Evolutionary conservation across 2,888 invertebrate genomes (phyloP), one percentile per base, ranked within the genome.

Genomic region (Epinotia brunnichana): DNA sequence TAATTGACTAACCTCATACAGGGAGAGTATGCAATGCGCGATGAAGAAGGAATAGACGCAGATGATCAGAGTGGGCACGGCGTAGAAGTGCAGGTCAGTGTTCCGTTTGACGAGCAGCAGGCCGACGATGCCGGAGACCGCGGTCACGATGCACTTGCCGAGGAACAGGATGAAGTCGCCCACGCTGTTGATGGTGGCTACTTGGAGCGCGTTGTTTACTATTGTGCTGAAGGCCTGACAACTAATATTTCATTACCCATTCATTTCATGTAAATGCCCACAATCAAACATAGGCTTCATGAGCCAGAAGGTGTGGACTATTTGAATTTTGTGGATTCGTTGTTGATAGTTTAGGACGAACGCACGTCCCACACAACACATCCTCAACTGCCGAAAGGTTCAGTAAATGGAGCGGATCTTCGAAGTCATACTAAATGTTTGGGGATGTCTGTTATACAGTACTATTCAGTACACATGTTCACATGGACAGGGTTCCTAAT

Each of bases 101-200:
- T 96, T 95, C 75, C 95, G 94, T 82, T 96, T 95, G 81, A 98
- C 95, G 77, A 97, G 90, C 66, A 98, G 91, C 64, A 98, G 91
- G 24, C 97, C 97, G 63, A 97, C 94, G 68, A 95, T 94, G 39
- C 97, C 97, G 0, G 97, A 97, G 5, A 97, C 92, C 0, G 97
- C 96, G 5, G 98, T 97, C 70, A 98, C 97, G 74, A 93, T 93
- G 76, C 93, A 93, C 85, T 97, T 97, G 69, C 97, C 98, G 77
- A 99, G 93, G 86, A 99, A 98, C 61, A 99, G 92, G 75, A 99
- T 96, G 85, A 98, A 98, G 88, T 98, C 98, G 5, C 98, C 99
- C 59, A 98, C 95, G 78, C 97, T 96, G 91, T 99, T 99, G 71
- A 99, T 97, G 0, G 98, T 97, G 0, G 97, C 97, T 77, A 99